Conservation (phyloP, 1,140 invertebrate genomes). For the Eumeta japonica region DNA sequence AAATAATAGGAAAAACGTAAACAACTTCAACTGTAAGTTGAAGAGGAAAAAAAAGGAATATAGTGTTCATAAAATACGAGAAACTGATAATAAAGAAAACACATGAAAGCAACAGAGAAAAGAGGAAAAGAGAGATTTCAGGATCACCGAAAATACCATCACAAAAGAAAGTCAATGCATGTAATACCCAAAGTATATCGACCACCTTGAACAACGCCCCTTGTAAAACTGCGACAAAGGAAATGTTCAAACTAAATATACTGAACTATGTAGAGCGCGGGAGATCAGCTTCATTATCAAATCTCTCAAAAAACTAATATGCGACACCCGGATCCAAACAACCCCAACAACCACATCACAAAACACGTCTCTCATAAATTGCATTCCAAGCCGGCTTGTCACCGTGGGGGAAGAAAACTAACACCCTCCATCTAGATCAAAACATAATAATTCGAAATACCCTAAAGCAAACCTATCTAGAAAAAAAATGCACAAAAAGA, state of each 20-base stretch:
- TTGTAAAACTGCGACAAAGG: slow-evolving; percentile 5
- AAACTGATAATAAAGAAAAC: slow-evolving; percentile 11
- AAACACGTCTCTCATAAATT: no score
- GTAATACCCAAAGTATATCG: no score
- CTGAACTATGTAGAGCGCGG: slow-evolving; percentile 10
- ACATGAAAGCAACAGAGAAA: slow-evolving; percentile 1
- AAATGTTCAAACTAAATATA: slow-evolving; percentile 13
- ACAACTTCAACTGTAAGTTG: slow-evolving; percentile 8
- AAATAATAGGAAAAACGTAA: slow-evolving; percentile 10
- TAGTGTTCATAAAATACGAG: slow-evolving; percentile 6
- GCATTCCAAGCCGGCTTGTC: no score
- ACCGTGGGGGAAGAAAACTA: slow-evolving; percentile 10
- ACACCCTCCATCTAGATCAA: slow-evolving; percentile 11
- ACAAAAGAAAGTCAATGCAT: slow-evolving; percentile 7
- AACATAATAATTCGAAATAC: no score
- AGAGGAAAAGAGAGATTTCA: no score
- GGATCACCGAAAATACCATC: neutral
- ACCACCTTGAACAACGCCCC: slow-evolving; percentile 6
- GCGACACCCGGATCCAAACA: slow-evolving; percentile 5
- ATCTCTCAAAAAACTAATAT: slow-evolving; percentile 10
- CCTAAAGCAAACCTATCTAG: no score
- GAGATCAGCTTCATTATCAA: slow-evolving; percentile 8
- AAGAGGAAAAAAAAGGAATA: slow-evolving; percentile 10
- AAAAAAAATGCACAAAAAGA: no score
- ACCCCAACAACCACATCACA: slow-evolving; percentile 1